A percentile compares a stretch with the other conserved stretches of the same genome.
Conservation (phyloP, 2,797 vertebrate species). For the Micrastur ruficollis region DNA sequence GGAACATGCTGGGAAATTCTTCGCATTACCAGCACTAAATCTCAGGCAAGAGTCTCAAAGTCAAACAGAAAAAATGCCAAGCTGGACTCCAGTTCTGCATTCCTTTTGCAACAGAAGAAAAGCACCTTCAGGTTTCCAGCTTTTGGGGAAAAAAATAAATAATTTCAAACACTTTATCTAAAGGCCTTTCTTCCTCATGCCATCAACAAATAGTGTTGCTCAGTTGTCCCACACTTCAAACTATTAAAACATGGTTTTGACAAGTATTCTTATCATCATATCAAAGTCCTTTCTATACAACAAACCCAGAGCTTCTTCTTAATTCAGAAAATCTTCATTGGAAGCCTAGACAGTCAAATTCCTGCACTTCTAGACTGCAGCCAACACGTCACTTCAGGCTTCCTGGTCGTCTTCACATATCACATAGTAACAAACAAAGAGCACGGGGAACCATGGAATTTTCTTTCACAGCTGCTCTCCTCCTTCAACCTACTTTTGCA, state of each 20-base stretch:
- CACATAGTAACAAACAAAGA: background rate
- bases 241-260: background rate
- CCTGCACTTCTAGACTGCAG: background rate
- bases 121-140: background rate
- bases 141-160: background rate
- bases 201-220: background rate
- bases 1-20: background rate
- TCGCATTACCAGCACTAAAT: background rate
- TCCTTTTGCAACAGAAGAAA: background rate
- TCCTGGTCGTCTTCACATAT: background rate
- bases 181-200: background rate
- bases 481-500: background rate
- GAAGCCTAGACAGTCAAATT: background rate
- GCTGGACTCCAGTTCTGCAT: background rate
- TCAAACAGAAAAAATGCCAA: background rate
- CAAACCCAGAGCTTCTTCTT: background rate
- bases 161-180: background rate
- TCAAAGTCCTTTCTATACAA: background rate
- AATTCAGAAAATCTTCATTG: background rate
- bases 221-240: background rate
- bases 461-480: background rate
- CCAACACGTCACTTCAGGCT: background rate
- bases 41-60: background rate
- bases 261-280: background rate
- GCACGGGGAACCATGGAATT: background rate